These are phyloP conservation scores for Diplodus puntazzo DNA, from an alignment of 2,797 vertebrate genomes.

Conservation along the genomic window DNA sequence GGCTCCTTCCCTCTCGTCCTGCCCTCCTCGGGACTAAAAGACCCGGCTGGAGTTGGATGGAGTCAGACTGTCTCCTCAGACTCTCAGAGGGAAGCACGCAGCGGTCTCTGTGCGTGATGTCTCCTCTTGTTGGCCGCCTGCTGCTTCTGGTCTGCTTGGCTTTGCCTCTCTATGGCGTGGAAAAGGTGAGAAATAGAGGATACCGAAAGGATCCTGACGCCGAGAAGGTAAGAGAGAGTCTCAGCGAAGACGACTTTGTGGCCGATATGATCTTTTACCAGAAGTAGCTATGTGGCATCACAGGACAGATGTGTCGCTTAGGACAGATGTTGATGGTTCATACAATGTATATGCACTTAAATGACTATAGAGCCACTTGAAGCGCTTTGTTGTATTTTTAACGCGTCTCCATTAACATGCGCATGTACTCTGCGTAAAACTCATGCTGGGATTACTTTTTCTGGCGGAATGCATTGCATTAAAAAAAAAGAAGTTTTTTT, in stretches of 20 bases:
- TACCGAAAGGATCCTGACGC: slow-evolving; percentile 86
- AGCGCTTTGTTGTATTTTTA: slow-evolving; percentile 4
- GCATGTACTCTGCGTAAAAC: background rate
- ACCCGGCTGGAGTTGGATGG: slow-evolving; percentile 43
- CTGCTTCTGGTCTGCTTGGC: slow-evolving; percentile 81
- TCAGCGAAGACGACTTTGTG: background rate
- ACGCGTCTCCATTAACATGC: slow-evolving; percentile 4
- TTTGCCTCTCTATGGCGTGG: slow-evolving; percentile 78
- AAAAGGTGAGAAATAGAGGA: slow-evolving; percentile 84
- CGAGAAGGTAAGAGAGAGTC: slow-evolving; percentile 82
- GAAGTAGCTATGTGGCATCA: background rate
- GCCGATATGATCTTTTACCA: background rate
- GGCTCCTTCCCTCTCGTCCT: slow-evolving; percentile 66
- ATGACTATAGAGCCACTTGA: background rate
- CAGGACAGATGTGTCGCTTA: background rate
- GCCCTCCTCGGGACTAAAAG: slow-evolving; percentile 62
- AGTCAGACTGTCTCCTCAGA: slow-evolving; percentile 32
- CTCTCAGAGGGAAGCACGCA: slow-evolving; percentile 18
- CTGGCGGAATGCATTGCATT: background rate
- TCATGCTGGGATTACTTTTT: background rate
- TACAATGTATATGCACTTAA: background rate
- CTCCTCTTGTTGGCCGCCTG: slow-evolving; percentile 66
- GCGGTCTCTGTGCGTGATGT: slow-evolving; percentile 63
- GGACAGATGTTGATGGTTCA: background rate
- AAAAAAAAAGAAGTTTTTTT: too few relatives aligned